Evolutionary conservation across 2,113 vertebrate species (phyloP).

Genomic region (Mesitornis unicolor): DNA sequence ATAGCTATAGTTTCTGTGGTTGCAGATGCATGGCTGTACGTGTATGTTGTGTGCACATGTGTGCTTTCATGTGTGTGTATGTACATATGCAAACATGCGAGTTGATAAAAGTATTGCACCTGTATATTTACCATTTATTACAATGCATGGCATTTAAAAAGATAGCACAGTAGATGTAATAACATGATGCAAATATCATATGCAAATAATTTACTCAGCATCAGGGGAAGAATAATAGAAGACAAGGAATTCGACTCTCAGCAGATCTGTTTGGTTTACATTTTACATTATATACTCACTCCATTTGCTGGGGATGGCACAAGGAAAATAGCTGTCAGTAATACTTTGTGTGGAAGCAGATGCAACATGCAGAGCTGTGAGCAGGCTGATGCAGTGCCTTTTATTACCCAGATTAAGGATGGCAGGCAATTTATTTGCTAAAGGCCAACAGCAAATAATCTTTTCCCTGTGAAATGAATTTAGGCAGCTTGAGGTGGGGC

Average conservation of each 20-base stretch:
- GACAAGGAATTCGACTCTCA: neutral
- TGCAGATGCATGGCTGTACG: neutral
- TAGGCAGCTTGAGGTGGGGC: constrained; percentile 9
- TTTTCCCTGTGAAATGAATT: neutral
- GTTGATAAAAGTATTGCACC: neutral
- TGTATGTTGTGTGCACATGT: fast-evolving
- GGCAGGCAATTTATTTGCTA: constrained; percentile 10
- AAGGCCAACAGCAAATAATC: constrained; percentile 23
- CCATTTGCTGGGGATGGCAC: neutral
- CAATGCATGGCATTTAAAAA: neutral
- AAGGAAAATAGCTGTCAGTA: constrained; percentile 25
- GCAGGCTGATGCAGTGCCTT: neutral
- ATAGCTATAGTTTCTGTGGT: neutral
- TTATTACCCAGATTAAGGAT: constrained; percentile 13
- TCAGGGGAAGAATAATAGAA: neutral
- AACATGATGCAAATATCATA: neutral
- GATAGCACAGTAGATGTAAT: neutral
- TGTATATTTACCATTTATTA: neutral
- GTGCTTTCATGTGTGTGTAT: fast-evolving
- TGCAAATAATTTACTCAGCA: neutral
- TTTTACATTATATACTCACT: neutral
- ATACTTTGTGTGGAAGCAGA: neutral
- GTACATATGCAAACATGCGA: neutral
- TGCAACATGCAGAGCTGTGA: neutral
- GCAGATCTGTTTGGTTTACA: neutral